Evolutionary conservation across 2,888 invertebrate species (phyloP).

Genomic region (Sminthurides aquaticus): DNA sequence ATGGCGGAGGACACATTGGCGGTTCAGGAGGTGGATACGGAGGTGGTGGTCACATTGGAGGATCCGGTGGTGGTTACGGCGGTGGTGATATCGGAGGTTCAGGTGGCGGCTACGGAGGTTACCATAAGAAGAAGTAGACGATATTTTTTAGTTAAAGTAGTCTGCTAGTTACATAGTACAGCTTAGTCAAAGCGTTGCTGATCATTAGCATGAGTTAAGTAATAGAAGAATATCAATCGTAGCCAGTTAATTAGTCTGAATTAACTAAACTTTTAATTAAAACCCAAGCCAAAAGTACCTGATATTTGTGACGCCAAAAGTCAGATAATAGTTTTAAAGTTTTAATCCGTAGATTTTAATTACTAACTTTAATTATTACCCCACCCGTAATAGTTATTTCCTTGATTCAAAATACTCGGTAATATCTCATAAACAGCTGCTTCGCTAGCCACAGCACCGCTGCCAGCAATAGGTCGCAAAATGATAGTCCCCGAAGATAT

Average conservation of each 20-base stretch:
- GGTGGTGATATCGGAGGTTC: too few relatives aligned
- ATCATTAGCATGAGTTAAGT: too few relatives aligned
- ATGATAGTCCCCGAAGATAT: background rate
- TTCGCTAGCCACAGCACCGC: background rate
- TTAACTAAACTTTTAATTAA: too few relatives aligned
- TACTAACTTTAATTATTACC: background rate
- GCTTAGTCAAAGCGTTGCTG: background rate
- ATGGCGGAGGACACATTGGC: too few relatives aligned
- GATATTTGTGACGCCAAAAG: background rate
- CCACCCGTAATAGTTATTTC: background rate
- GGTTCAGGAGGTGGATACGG: too few relatives aligned
- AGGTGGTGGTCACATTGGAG: too few relatives aligned
- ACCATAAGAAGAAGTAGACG: too few relatives aligned
- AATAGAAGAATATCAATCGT: too few relatives aligned
- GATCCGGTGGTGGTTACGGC: too few relatives aligned
- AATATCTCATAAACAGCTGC: background rate
- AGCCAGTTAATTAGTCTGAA: too few relatives aligned
- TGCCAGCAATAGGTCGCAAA: background rate
- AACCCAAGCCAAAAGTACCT: too few relatives aligned
- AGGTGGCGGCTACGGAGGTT: conserved; percentile 1
- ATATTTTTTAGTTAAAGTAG: too few relatives aligned
- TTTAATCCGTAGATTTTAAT: background rate
- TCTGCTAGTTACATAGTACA: background rate
- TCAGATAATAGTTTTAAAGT: background rate
- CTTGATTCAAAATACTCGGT: background rate